Conservation (phyloP, 1,140 invertebrate genomes). For the Trichonephila clavipes region DNA sequence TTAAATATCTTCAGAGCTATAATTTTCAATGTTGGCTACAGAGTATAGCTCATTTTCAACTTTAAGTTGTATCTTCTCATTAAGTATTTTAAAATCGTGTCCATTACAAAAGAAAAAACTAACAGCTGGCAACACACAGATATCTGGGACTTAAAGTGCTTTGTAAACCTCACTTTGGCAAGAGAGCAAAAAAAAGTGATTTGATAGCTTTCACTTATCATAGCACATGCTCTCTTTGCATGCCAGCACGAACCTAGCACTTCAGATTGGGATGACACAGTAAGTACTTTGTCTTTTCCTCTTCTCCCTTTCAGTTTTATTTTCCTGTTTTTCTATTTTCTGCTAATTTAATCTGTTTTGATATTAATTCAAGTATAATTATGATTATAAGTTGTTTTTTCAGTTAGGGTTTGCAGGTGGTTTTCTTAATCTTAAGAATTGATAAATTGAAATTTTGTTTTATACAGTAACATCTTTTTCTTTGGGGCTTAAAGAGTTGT, state of each 20-base stretch:
- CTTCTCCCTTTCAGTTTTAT: slow-evolving; percentile 58
- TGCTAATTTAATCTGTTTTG: slow-evolving; percentile 46
- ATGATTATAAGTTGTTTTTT: slow-evolving; percentile 10
- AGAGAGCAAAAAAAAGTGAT: slow-evolving; percentile 66
- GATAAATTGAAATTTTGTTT: neutral
- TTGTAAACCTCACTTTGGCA: slow-evolving; percentile 75
- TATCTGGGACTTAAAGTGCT: slow-evolving; percentile 75
- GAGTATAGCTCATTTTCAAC: too few species aligned
- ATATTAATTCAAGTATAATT: slow-evolving; percentile 76
- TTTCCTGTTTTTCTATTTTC: slow-evolving; percentile 53
- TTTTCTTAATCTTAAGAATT: neutral
- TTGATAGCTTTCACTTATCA: slow-evolving; percentile 55
- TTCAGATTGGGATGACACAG: slow-evolving; percentile 78
- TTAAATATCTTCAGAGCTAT: too few species aligned
- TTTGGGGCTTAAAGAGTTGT: slow-evolving; percentile 72
- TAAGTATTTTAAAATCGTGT: neutral
- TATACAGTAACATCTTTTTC: neutral
- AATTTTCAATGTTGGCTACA: too few species aligned
- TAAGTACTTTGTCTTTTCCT: slow-evolving; percentile 76
- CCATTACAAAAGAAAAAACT: neutral
- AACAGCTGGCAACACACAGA: slow-evolving; percentile 15
- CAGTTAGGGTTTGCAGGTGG: slow-evolving; percentile 66
- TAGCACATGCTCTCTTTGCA: slow-evolving; percentile 77
- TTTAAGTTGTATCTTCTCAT: neutral
- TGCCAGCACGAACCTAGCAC: slow-evolving; percentile 77